phyloP scores from a whole-genome alignment of 1,140 invertebrate species.

The Pseudobourletiella spinata region DNA sequence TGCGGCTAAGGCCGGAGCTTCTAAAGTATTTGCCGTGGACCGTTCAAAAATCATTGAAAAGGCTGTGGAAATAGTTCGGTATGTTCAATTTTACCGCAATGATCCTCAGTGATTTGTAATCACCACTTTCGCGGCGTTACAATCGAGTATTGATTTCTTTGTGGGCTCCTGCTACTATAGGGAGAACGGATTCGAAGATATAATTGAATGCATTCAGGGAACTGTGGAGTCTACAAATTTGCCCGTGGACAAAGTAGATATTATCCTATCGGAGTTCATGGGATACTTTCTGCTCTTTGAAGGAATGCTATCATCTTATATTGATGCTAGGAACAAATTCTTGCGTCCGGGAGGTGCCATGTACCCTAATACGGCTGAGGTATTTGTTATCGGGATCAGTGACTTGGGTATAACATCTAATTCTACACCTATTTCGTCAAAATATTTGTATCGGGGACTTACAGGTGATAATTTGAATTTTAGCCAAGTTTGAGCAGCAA shows the following conservation, averaged over 20 bases:
- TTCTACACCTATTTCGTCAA: background rate
- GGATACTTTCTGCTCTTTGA: conserved; percentile 97
- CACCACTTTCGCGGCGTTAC: too few relatives aligned
- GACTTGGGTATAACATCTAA: conserved; percentile 69
- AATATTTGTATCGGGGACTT: too few relatives aligned
- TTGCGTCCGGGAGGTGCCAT: conserved; percentile 69
- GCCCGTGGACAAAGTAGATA: conserved; percentile 71
- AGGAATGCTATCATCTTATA: conserved; percentile 88
- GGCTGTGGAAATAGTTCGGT: conserved; percentile 75
- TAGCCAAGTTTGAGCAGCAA: conserved; percentile 58
- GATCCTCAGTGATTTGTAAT: too few relatives aligned
- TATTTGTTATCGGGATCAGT: conserved; percentile 79
- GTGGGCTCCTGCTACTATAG: conserved; percentile 47
- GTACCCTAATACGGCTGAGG: conserved; percentile 79
- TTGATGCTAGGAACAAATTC: conserved; percentile 87
- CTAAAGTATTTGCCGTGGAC: conserved; percentile 86
- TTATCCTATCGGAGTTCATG: conserved; percentile 99
- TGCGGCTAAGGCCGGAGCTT: conserved; percentile 86
- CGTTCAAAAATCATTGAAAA: conserved; percentile 80
- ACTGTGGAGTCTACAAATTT: conserved; percentile 76
- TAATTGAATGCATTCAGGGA: conserved; percentile 69
- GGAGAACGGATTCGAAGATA: conserved; percentile 62
- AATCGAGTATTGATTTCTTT: too few relatives aligned
- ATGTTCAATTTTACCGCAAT: too few relatives aligned
- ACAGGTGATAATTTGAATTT: too few relatives aligned